These are phyloP conservation scores for Pristionchus pacificus DNA, from an alignment of 1,140 invertebrate genomes.

Conservation along the genomic window DNA sequence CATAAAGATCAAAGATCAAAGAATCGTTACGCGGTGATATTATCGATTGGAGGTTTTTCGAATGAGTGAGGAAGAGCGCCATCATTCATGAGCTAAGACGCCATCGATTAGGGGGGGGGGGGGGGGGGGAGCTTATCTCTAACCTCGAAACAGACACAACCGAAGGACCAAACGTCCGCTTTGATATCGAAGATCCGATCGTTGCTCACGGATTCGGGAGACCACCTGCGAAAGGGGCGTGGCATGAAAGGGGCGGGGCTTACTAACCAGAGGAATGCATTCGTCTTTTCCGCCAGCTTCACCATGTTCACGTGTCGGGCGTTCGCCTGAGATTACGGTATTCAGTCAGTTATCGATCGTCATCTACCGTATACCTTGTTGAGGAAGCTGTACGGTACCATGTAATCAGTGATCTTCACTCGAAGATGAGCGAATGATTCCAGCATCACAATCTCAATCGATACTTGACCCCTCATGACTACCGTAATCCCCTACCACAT, in stretches of 20 bases:
- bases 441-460: neutral
- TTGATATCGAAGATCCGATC: neutral
- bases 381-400: neutral
- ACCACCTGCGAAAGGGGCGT: neutral
- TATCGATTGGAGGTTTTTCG: neutral
- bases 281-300: neutral
- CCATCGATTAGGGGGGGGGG: neutral
- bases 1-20: neutral
- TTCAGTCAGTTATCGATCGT: too few relatives aligned
- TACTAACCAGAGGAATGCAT: neutral
- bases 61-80: neutral
- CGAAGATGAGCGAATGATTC: neutral
- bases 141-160: neutral
- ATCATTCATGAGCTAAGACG: neutral
- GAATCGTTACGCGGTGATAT: neutral
- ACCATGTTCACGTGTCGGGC: neutral
- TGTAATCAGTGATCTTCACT: neutral
- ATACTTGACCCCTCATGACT: too few relatives aligned
- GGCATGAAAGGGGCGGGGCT: neutral
- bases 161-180: neutral
- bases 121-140: neutral
- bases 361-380: neutral
- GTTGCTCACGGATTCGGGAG: neutral
- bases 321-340: neutral
- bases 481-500: neutral